Evolutionary conservation across 1,140 invertebrate species (phyloP), one percentile per base, ranked within the genome.

Genomic region (Pentalonia nigronervosa): DNA sequence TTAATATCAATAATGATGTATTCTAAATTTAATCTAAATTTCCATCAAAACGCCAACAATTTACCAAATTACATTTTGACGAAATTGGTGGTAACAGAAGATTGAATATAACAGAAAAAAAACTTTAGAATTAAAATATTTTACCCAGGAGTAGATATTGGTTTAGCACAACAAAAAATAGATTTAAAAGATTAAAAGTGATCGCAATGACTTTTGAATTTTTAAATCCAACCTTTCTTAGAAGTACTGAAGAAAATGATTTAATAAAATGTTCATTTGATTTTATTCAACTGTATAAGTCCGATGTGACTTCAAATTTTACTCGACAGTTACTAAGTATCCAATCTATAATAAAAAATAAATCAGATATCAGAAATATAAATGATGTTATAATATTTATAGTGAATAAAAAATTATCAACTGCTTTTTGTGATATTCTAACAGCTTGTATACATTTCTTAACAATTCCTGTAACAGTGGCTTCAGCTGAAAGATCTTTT

Each of bases 241-340:
- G 34, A 36, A 83, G 76, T 83, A 83, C n/a, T 83, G 76, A 83
- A 83, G 34, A 83, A 36, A 83, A 83, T 83, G 14, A 83, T 83
- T 83, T 83, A 36, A 83, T 83, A 76, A 60, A 60, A 60, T 76
- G 9, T 76, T n/a, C 67, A 9, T 76, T 30, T 76, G 67, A 76
- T 76, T 76, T 76, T n/a, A 76, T 76, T 83, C 76, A 83, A 83
- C 76, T 6, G 6, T 83, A 83, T 34, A 83, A 83, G 76, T 83
- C 76, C 21, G 76, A 83, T 83, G 76, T 83, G 34, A 83, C 76
- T 83, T 76, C n/a, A 83, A 34, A 83, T 83, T 83, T 83, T 83
- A 83, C 17, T 83, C 34, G 34, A 41, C 76, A 83, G 76, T 36
- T 83, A 83, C 34, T 83, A 83, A 83, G 34, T 83, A 83, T 83